Evolutionary conservation across 2,888 invertebrate species (phyloP).

Genomic region (Cryptosula pallasiana): DNA sequence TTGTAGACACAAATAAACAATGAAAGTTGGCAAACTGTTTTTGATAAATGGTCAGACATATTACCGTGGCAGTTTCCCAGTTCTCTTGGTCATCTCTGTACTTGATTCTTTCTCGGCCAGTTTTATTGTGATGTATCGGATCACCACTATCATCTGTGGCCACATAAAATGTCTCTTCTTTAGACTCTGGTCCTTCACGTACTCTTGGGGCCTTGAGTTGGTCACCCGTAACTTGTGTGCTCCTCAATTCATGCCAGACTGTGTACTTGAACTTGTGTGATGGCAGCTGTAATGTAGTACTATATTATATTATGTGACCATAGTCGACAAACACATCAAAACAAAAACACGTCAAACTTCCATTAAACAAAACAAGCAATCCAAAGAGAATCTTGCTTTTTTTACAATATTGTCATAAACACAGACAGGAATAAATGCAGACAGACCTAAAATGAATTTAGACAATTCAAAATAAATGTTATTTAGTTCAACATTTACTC

Average conservation of each 20-base stretch:
- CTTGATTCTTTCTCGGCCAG: slow-evolving; percentile 33
- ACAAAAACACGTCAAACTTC: too few species aligned
- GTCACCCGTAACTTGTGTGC: slow-evolving; percentile 36
- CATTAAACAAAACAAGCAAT: too few species aligned
- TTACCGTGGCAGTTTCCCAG: slow-evolving; percentile 40
- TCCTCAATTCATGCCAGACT: slow-evolving; percentile 44
- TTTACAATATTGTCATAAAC: too few species aligned
- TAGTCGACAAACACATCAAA: too few species aligned
- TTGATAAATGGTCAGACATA: too few species aligned
- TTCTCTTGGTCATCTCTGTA: slow-evolving; percentile 38
- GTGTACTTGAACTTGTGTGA: slow-evolving; percentile 42
- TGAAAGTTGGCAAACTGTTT: too few species aligned
- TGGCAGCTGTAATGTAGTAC: slow-evolving; percentile 36
- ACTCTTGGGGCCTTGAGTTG: slow-evolving; percentile 44
- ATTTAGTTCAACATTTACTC: too few species aligned
- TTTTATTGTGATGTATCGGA: slow-evolving; percentile 38
- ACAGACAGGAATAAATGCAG: too few species aligned
- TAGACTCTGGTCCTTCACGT: slow-evolving; percentile 35
- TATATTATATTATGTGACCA: background rate
- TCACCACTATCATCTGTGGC: slow-evolving; percentile 34
- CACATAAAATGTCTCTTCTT: slow-evolving; percentile 33
- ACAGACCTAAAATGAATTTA: too few species aligned
- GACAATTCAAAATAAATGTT: too few species aligned
- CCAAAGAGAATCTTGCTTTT: too few species aligned
- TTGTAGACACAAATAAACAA: too few species aligned